Percentiles rank a stretch among this genome's conserved stretches.
Evolutionary conservation across 2,797 vertebrate species (phyloP).

Genomic region (Gymnoscopelus microlampas): DNA sequence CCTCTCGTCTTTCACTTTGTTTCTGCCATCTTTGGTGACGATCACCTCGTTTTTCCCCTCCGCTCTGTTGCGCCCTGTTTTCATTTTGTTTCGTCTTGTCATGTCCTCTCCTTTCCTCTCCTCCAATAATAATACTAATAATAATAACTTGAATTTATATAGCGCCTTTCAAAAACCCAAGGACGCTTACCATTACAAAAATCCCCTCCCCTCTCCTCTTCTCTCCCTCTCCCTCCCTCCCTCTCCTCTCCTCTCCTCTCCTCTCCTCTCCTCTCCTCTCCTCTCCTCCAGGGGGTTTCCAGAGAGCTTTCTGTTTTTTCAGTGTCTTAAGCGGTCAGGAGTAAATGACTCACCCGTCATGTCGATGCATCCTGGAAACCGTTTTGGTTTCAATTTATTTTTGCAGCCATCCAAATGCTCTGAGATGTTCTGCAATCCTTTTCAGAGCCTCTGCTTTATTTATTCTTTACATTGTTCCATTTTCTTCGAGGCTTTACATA

Average conservation of each 20-base stretch:
- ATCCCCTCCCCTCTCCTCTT: neutral
- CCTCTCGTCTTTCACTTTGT: too few relatives aligned
- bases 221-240: constrained; percentile 4
- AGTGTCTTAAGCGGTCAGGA: constrained; percentile 49
- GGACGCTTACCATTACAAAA: too few relatives aligned
- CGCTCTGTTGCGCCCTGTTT: too few relatives aligned
- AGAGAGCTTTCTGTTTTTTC: constrained; percentile 63
- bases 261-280: too few relatives aligned
- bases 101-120: neutral
- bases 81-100: neutral
- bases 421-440: constrained; percentile 25
- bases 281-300: constrained; percentile 25
- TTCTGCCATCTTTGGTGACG: too few relatives aligned
- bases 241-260: neutral
- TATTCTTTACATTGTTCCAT: constrained; percentile 28
- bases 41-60: too few relatives aligned
- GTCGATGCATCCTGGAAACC: constrained; percentile 41
- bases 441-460: constrained; percentile 23
- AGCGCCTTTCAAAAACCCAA: too few relatives aligned
- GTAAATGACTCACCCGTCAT: constrained; percentile 60
- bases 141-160: too few relatives aligned
- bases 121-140: too few relatives aligned
- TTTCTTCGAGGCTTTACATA: constrained; percentile 36
- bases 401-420: constrained; percentile 46
- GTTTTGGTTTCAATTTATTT: constrained; percentile 44